phyloP scores from a whole-genome alignment of 2,113 vertebrate species.

The rabbit (Oryctolagus cuniculus) region DNA sequence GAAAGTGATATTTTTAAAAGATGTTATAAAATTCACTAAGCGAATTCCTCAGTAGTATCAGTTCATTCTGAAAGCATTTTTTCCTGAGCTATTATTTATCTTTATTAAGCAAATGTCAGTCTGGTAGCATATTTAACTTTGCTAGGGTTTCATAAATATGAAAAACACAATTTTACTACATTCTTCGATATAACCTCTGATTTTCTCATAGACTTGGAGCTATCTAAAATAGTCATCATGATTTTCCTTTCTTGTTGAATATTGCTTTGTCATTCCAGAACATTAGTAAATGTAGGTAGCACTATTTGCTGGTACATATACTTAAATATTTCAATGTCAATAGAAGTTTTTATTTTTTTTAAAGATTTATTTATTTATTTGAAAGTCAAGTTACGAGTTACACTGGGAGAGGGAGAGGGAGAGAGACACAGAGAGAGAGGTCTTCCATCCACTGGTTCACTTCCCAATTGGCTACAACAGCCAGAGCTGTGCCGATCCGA shows the following conservation, averaged over 20 bases:
- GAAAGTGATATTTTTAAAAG: constrained; percentile 48
- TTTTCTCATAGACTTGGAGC: background rate
- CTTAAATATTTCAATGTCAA: constrained; percentile 53
- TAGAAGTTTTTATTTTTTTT: background rate
- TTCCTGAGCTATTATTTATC: constrained; percentile 59
- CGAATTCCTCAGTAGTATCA: constrained; percentile 18
- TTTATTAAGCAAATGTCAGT: constrained; percentile 34
- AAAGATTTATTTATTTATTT: no score
- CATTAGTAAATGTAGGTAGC: background rate
- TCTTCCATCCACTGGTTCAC: no score
- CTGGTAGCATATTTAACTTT: constrained; percentile 20
- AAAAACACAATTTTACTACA: constrained; percentile 10
- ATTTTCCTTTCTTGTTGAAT: constrained; percentile 1
- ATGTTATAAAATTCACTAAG: background rate
- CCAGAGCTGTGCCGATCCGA: no score
- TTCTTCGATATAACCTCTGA: background rate
- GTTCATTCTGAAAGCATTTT: constrained; percentile 33
- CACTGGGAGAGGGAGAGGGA: no score
- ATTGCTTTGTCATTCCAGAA: constrained; percentile 22
- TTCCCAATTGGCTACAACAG: no score
- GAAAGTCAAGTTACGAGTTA: no score
- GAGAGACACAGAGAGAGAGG: no score
- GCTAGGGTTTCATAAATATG: constrained; percentile 31
- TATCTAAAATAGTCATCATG: constrained; percentile 18
- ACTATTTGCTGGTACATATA: background rate